Base-by-base conservation (phyloP, 2,888 invertebrate genomes). In the Chrysodeixis includens region DNA sequence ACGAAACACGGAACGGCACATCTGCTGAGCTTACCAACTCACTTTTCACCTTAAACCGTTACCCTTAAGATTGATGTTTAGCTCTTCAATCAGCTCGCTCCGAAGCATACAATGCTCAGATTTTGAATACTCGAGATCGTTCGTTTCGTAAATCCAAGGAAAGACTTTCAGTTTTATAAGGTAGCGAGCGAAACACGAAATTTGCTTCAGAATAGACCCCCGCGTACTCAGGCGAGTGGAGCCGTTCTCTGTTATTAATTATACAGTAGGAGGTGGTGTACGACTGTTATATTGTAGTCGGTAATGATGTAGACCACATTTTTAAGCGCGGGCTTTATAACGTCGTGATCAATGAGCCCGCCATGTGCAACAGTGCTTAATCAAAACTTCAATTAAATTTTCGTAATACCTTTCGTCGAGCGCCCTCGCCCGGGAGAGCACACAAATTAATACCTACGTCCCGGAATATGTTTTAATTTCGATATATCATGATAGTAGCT, bases 311-410 rank as follows among this genome's bases (percentile, higher is more conserved):
- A 59, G 57, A 68, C 63, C 68, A 78, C 78, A 82, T 79, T 83
- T 79, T 78, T 78, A 75, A 80, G 69, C 64, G 58, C 44, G 22
- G 52, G 51, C 70, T 76, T 75, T 75, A 75, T 73, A 81, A 62
- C 77, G 74, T 78, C 66, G 65, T 62, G 63, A 59, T 76, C 71
- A 72, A 75, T 72, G 80, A 83, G 82, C 70, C 86, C 88, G 88
- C 83, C 86, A 86, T 84, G 79, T 88, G 86, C 86, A 89, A 91
- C 90, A 91, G 90, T 91, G 87, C 87, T 91, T 92, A 90, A 93
- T 93, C 92, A 91, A 92, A 93, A 92, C 90, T 92, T 92, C 92
- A 93, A 93, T 93, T 93, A 93, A 93, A 93, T 92, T 92, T 90
- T 85, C 90, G 89, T 92, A 90, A 92, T 90, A 90, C 92, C 90